A percentile compares a stretch with the other conserved stretches of the same genome.
phyloP scores from a whole-genome alignment of 2,797 vertebrate genomes.

The Anguilla anguilla region DNA sequence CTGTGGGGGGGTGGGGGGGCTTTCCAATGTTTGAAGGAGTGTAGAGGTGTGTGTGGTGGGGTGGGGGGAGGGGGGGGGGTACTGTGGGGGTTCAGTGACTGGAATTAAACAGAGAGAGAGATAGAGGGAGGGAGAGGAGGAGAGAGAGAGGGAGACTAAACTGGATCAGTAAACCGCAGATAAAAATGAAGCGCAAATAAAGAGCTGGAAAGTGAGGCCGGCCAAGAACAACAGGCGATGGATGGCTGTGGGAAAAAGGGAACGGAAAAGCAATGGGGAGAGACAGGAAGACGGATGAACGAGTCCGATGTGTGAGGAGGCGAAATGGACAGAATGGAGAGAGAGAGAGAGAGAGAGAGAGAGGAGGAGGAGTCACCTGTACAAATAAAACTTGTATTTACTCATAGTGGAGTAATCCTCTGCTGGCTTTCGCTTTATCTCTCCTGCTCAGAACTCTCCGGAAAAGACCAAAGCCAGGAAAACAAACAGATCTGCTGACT shows the following conservation, averaged over 20 bases:
- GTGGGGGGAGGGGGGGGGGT: neutral
- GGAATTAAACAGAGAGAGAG: slow-evolving; percentile 5
- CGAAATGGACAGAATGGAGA: slow-evolving; percentile 40
- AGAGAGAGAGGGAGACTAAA: slow-evolving; percentile 34
- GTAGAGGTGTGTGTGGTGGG: slow-evolving; percentile 23
- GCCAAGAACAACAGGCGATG: slow-evolving; percentile 79
- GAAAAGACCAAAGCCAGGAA: slow-evolving; percentile 42
- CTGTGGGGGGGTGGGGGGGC: slow-evolving; percentile 9
- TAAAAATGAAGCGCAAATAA: slow-evolving; percentile 77
- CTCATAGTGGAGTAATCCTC: slow-evolving; percentile 47
- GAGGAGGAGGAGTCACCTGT: slow-evolving; percentile 54
- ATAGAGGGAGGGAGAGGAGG: slow-evolving; percentile 18
- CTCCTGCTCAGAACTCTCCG: slow-evolving; percentile 46
- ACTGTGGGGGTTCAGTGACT: neutral
- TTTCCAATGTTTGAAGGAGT: slow-evolving; percentile 48
- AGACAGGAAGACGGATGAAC: slow-evolving; percentile 53
- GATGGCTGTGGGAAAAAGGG: slow-evolving; percentile 62
- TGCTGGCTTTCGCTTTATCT: slow-evolving; percentile 43
- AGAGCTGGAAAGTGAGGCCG: slow-evolving; percentile 75
- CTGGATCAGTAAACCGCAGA: slow-evolving; percentile 65
- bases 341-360: slow-evolving; percentile 28
- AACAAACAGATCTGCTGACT: slow-evolving; percentile 42
- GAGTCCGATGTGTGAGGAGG: slow-evolving; percentile 56
- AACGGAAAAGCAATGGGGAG: slow-evolving; percentile 56
- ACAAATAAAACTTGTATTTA: slow-evolving; percentile 51